These are phyloP conservation scores for Palythoa caribaeorum DNA, from an alignment of 92 coral and sea anemone species.

Conservation along the genomic window DNA sequence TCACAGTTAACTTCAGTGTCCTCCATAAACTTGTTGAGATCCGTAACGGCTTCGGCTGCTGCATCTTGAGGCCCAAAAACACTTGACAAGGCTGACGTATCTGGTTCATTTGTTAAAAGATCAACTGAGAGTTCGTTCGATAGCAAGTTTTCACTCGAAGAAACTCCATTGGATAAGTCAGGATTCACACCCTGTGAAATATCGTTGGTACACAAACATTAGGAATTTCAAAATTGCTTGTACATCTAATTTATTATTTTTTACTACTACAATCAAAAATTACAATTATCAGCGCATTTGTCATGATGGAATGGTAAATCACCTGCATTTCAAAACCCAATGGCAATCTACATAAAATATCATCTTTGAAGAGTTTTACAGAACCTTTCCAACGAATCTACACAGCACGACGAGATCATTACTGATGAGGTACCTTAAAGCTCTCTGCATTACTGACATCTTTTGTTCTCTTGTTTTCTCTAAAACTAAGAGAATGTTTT, in stretches of 20 bases:
- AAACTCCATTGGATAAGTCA: not conserved
- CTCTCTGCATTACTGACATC: not conserved
- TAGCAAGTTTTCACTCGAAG: not conserved
- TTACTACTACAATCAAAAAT: not conserved
- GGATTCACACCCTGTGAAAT: conserved; percentile 1
- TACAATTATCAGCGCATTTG: too few species aligned
- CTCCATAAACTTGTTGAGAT: not conserved
- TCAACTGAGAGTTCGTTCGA: not conserved
- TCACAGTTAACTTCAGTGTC: not conserved
- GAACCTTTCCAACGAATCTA: not conserved
- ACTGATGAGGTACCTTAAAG: not conserved
- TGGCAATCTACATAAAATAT: too few species aligned
- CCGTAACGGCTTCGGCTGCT: not conserved
- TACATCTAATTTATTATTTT: not conserved
- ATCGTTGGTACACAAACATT: not conserved
- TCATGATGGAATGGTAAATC: too few species aligned
- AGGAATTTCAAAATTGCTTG: not conserved
- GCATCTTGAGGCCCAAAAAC: not conserved
- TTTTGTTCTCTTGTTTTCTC: not conserved
- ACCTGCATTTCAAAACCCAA: too few species aligned
- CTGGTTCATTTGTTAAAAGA: conserved; percentile 9
- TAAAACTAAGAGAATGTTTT: conserved; percentile 24
- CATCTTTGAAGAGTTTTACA: too few species aligned
- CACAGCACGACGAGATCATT: not conserved
- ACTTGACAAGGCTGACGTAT: not conserved